A percentile compares a stretch with the other conserved stretches of the same genome.
These are phyloP conservation scores for Rousettus leschenaultii DNA, from an alignment of 2,113 vertebrate species.

Conservation along the genomic window DNA sequence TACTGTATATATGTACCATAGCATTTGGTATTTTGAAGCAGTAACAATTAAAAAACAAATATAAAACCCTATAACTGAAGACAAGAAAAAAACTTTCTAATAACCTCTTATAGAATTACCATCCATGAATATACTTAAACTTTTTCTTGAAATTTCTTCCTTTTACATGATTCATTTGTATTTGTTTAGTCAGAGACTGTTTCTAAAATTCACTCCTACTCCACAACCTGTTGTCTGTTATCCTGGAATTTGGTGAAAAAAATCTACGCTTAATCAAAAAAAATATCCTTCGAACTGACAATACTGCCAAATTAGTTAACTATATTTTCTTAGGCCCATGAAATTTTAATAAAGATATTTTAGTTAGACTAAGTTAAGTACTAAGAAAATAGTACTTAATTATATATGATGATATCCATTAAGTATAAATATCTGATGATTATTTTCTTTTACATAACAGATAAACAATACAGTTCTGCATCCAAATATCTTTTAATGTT, in stretches of 20 bases:
- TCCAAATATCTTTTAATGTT: background rate
- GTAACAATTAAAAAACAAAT: background rate
- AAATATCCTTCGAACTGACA: background rate
- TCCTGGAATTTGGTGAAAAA: background rate
- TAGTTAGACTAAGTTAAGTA: background rate
- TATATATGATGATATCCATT: background rate
- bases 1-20: background rate
- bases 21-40: background rate
- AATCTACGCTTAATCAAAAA: background rate
- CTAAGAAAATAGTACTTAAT: background rate
- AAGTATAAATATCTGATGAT: background rate
- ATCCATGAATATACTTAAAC: background rate
- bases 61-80: background rate
- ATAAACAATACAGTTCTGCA: background rate
- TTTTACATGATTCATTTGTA: background rate
- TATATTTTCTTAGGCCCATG: background rate
- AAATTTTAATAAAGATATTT: conserved; percentile 15
- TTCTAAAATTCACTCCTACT: background rate
- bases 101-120: background rate
- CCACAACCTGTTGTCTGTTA: background rate
- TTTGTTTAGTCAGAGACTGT: background rate
- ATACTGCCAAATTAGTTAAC: background rate
- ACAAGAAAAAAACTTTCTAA: background rate
- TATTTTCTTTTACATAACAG: conserved; percentile 14
- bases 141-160: background rate